Percentiles rank a stretch among this genome's conserved stretches.
These are phyloP conservation scores for Dryas iulia DNA, from an alignment of 1,140 invertebrate genomes.

Conservation along the genomic window DNA sequence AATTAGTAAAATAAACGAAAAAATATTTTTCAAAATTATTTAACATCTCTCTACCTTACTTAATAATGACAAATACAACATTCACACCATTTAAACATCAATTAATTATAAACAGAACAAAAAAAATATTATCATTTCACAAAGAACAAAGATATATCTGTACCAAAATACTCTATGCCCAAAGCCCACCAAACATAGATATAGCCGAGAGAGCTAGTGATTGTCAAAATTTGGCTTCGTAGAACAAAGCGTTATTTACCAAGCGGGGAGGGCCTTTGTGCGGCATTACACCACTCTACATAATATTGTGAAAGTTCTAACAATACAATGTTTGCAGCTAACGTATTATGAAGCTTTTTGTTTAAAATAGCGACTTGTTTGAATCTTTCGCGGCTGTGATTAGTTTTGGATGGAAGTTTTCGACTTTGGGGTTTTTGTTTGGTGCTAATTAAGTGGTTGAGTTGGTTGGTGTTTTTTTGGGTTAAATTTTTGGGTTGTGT, in stretches of 20 bases:
- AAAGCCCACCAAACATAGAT: slow-evolving; percentile 50
- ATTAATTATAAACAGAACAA: neutral
- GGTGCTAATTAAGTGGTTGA: slow-evolving; percentile 9
- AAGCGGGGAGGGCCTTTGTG: slow-evolving; percentile 69
- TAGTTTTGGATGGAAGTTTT: slow-evolving; percentile 44
- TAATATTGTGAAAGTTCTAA: slow-evolving; percentile 78
- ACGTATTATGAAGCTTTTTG: slow-evolving; percentile 64
- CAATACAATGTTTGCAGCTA: slow-evolving; percentile 70
- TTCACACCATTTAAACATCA: no score
- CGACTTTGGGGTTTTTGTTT: slow-evolving; percentile 22
- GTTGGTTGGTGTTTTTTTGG: neutral
- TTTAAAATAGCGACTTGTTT: slow-evolving; percentile 60
- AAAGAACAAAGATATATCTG: neutral
- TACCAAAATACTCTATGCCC: slow-evolving; percentile 48
- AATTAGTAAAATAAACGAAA: no score
- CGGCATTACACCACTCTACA: slow-evolving; percentile 76
- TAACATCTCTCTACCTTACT: no score
- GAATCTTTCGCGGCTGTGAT: slow-evolving; percentile 52
- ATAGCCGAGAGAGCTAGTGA: slow-evolving; percentile 73
- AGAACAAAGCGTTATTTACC: slow-evolving; percentile 79
- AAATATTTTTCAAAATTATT: no score
- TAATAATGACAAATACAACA: no score
- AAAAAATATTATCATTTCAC: neutral
- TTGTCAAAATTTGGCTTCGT: slow-evolving; percentile 80
- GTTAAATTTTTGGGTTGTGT: neutral